Evolutionary conservation across 2,888 invertebrate genomes (phyloP), one percentile per base, ranked within the genome.

Genomic region (Selenia dentaria): DNA sequence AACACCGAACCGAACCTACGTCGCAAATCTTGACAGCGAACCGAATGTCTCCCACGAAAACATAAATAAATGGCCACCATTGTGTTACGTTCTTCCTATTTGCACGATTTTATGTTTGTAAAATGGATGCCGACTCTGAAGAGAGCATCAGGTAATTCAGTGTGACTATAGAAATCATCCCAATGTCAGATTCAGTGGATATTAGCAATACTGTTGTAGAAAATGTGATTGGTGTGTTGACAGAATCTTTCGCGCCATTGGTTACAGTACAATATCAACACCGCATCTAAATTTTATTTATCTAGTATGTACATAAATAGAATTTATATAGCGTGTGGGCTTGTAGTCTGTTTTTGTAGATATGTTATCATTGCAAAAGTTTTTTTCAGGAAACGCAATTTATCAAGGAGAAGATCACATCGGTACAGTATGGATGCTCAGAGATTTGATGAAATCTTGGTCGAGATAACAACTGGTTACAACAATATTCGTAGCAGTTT

Each of bases 1-100:
- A 52, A 60, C 59, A 62, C 66, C 57, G 58, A 62, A 49, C 25
- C 47, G 40, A 48, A 51, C 46, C 34, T 41, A 16, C 14, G n/a
- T 18, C 5, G 13, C 6, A 2, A 12, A 35, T 53, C 66, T 62
- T 79, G 82, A 83, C 77, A 79, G 72, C 79, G 70, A 79, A 70
- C 45, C 16, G 29, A 48, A 81, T 81, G 77, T 84, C 76, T 83
- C 81, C 70, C 61, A 60, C 60, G 48, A 84, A 89, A 89, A 86
- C 83, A 70, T 83, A 85, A 89, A 88, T 90, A 90, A 89, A 90
- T 90, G 90, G 90, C 81, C 88, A 89, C 88, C 84, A 79, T 88
- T 83, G 68, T 78, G 67, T 84, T 87, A 87, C 85, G 85, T 83
- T 82, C 74, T 79, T 85, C 77, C 74, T 85, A 76, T 72, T 81